These are phyloP conservation scores for Ctenopoma kingsleyae DNA, from an alignment of 2,797 vertebrate species.

Conservation along the genomic window DNA sequence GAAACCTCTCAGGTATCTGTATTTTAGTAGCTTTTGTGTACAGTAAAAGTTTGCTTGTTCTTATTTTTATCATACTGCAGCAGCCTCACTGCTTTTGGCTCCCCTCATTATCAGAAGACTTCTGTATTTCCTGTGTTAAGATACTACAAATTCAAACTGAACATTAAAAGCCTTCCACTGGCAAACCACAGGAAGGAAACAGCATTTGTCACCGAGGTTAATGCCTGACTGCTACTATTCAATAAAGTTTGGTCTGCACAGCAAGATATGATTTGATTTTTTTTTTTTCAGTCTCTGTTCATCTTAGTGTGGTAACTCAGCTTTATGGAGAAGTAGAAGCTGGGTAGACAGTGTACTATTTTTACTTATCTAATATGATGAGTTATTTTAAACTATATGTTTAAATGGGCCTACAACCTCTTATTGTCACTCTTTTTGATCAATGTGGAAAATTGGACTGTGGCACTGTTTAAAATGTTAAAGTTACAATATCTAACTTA, in stretches of 20 bases:
- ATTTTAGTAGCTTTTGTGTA: neutral
- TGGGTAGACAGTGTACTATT: neutral
- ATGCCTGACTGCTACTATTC: neutral
- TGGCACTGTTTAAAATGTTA: neutral
- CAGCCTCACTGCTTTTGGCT: constrained; percentile 3
- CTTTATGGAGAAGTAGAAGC: neutral
- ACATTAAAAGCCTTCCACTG: constrained; percentile 14
- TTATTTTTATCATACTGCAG: constrained; percentile 2
- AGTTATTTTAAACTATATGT: neutral
- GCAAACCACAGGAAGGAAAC: constrained; percentile 32
- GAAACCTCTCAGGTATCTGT: neutral
- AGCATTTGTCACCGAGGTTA: neutral
- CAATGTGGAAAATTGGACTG: neutral
- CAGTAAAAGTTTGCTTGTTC: neutral
- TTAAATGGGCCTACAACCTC: too few relatives aligned
- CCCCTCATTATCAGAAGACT: neutral
- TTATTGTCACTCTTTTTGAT: too few relatives aligned
- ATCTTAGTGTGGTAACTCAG: neutral
- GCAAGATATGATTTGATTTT: neutral
- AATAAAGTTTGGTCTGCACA: neutral
- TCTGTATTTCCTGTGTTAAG: neutral
- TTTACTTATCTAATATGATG: neutral
- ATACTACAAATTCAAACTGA: neutral
- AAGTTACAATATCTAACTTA: neutral
- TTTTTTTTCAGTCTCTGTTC: neutral